phyloP scores from a whole-genome alignment of 2,113 vertebrate genomes.

The Mungos mungo region DNA sequence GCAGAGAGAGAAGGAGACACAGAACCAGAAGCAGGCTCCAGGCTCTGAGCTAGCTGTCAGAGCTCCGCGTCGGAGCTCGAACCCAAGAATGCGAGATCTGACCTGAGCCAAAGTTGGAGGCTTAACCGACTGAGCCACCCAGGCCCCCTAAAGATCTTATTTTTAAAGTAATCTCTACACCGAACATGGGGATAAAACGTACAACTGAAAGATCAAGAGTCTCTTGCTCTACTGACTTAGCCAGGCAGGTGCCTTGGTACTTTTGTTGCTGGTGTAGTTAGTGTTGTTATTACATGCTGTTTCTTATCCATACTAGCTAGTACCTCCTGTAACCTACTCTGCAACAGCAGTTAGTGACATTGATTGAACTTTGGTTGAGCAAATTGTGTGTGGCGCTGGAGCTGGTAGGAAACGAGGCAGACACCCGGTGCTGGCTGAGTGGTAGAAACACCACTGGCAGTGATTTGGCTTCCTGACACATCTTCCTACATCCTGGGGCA shows the following conservation, averaged over 20 bases:
- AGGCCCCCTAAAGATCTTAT: neutral
- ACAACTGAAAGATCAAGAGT: neutral
- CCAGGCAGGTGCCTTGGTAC: neutral
- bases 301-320: neutral
- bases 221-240: neutral
- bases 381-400: neutral
- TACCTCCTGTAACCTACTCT: neutral
- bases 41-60: no score
- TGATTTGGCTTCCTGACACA: neutral
- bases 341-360: neutral
- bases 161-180: neutral
- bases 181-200: neutral
- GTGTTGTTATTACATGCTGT: neutral
- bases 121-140: no score
- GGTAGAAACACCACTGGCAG: neutral
- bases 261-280: neutral
- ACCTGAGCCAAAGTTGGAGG: no score
- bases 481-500: neutral
- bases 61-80: no score
- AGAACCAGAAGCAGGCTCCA: no score
- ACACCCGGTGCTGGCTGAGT: neutral
- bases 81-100: no score
- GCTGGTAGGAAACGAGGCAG: neutral
- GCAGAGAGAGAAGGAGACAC: no score
- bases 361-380: neutral